Evolutionary conservation across 2,888 invertebrate species (phyloP), one percentile per base, ranked within the genome.

Genomic region (Ochropacha duplaris): DNA sequence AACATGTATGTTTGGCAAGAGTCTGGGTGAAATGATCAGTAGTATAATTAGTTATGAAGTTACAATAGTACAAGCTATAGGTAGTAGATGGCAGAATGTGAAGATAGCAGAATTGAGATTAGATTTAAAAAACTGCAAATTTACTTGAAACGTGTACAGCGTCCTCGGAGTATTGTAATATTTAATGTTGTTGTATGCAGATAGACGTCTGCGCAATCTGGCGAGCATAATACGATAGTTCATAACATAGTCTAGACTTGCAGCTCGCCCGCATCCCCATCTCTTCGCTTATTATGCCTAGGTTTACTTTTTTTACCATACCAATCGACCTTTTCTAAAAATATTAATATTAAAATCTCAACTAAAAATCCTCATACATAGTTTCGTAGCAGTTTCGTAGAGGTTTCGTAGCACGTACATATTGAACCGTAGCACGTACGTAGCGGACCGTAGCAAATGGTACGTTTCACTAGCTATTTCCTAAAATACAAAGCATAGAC

Each of bases 151-250:
- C n/a, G n/a, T n/a, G n/a, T n/a, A n/a, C n/a, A 12, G 34, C 16
- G n/a, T 39, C 34, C 34, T 34, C n/a, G n/a, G 8, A 39, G 39
- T 39, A 44, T 9, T 19, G 19, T 44, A n/a, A 36, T 36, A 44
- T 11, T 19, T 9, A 19, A 44, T 16, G 16, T 44, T 44, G 19
- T 44, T 64, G 58, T 59, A 62, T 66, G 62, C 66, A 61, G 62
- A 64, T 60, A 56, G 50, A 44, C 44, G 44, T 9, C 49, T 50
- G 31, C 39, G 36, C 31, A 24, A 24, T 26, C 22, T 16, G 28
- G 16, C 12, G 26, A 31, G 34, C 36, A 16, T 49, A 26, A 31
- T 49, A 28, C 50, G 50, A 44, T 44, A 44, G 44, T 44, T 44
- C 19, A 44, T 44, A 19, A 44, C 44, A 2, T 44, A n/a, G 44